Evolutionary conservation across 2,888 invertebrate species (phyloP).

Genomic region (Chrysomela aeneicollis): DNA sequence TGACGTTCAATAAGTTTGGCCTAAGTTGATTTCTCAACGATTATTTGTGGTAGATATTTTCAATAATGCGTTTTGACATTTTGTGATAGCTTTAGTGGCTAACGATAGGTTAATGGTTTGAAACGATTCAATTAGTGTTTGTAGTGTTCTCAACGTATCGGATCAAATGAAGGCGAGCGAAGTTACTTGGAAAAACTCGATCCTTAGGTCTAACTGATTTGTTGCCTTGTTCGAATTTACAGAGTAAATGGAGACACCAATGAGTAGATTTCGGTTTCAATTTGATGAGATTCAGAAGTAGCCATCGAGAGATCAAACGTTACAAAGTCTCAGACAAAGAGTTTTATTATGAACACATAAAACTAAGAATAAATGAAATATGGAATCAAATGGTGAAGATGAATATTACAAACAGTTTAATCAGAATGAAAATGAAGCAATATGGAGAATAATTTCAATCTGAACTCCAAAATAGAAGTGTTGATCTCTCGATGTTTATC

Average conservation of each 20-base stretch:
- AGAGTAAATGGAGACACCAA: constrained; percentile 20
- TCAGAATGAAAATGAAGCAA: too few species aligned
- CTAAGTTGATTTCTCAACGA: constrained; percentile 45
- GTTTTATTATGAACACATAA: too few species aligned
- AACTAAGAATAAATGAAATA: too few species aligned
- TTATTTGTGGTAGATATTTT: constrained; percentile 39
- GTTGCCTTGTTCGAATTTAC: not conserved
- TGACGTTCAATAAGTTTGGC: constrained; percentile 39
- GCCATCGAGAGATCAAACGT: not conserved
- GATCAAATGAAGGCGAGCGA: not conserved
- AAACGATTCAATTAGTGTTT: constrained; percentile 39
- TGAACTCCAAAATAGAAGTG: too few species aligned
- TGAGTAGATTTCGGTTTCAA: constrained; percentile 11
- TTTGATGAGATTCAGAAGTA: not conserved
- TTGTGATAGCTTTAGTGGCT: constrained; percentile 43
- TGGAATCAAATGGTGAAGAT: too few species aligned
- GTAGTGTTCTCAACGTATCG: constrained; percentile 23
- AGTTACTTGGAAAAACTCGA: not conserved
- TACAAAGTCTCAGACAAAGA: too few species aligned
- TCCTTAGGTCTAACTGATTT: not conserved
- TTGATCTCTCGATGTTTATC: not conserved
- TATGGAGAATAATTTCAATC: too few species aligned
- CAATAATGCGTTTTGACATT: constrained; percentile 37
- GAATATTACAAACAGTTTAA: too few species aligned
- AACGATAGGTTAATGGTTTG: constrained; percentile 37